Evolutionary conservation across 2,888 invertebrate genomes (phyloP).

Genomic region (Archips crataeganus): DNA sequence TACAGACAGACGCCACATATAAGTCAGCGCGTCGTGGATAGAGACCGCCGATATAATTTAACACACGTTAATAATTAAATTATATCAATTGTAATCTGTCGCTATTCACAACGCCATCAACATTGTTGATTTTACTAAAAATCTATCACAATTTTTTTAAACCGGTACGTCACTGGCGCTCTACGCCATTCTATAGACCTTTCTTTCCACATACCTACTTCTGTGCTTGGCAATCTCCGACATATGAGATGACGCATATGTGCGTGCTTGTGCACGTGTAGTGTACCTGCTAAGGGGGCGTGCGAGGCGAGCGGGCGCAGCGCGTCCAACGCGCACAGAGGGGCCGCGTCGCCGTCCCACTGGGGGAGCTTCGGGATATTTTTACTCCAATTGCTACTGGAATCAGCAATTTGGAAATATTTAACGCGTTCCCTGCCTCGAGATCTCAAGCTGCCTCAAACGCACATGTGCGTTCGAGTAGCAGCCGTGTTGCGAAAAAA

Average conservation of each 20-base stretch:
- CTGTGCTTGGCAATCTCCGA: not conserved
- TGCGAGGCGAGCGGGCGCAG: slow-evolving; percentile 66
- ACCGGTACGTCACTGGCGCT: too few species aligned
- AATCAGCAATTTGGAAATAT: slow-evolving; percentile 60
- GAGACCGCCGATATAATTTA: too few species aligned
- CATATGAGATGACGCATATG: not conserved
- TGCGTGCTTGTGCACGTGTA: not conserved
- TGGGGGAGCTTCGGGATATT: slow-evolving; percentile 71
- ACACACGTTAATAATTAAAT: too few species aligned
- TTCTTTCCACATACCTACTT: too few species aligned
- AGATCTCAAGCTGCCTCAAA: not conserved
- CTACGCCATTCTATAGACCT: too few species aligned
- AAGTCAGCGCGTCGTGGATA: too few species aligned
- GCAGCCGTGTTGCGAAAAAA: not conserved
- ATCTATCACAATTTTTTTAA: too few species aligned
- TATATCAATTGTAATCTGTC: too few species aligned
- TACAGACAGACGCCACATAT: too few species aligned
- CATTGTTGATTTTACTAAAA: too few species aligned
- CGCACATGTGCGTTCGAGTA: not conserved
- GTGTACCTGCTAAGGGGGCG: slow-evolving; percentile 67
- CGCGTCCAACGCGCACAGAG: slow-evolving; percentile 70
- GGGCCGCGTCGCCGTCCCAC: slow-evolving; percentile 80
- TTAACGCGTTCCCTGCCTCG: slow-evolving; percentile 3
- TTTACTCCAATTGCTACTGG: slow-evolving; percentile 83
- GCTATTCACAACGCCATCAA: too few species aligned